These are phyloP conservation scores for Rotaria macrura DNA, from an alignment of 2,888 invertebrate species.

Conservation along the genomic window DNA sequence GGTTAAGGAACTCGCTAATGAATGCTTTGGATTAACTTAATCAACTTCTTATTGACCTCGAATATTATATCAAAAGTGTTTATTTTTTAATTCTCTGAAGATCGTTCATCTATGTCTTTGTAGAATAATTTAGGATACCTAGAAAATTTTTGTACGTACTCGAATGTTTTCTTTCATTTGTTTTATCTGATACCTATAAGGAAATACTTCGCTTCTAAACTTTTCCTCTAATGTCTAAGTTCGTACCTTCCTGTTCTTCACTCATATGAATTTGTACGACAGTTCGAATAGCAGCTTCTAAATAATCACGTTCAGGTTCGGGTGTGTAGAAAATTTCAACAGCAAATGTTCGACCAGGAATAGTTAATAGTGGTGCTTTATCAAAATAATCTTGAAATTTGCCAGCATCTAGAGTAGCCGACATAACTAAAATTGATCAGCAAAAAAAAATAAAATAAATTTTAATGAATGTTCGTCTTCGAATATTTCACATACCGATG, in stretches of 20 bases:
- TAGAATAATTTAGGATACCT: too few relatives aligned
- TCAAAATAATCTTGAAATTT: conserved; percentile 94
- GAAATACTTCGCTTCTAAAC: too few relatives aligned
- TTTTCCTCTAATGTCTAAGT: conserved; percentile 54
- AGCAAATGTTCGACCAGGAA: conserved; percentile 87
- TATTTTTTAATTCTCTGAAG: too few relatives aligned
- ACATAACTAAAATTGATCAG: conserved; percentile 64
- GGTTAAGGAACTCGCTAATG: too few relatives aligned
- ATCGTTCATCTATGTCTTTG: too few relatives aligned
- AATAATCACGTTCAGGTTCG: conserved; percentile 89
- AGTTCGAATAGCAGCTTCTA: conserved; percentile 94
- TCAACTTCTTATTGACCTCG: too few relatives aligned
- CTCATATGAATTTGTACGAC: conserved; percentile 89
- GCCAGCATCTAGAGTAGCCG: conserved; percentile 93
- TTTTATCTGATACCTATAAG: too few relatives aligned
- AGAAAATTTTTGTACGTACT: too few relatives aligned
- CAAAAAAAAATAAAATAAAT: neutral
- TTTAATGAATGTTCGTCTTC: neutral
- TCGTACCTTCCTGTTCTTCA: conserved; percentile 61
- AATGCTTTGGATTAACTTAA: too few relatives aligned
- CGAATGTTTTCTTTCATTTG: too few relatives aligned
- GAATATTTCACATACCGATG: conserved; percentile 52
- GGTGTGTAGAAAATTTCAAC: conserved; percentile 98
- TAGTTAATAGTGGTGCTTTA: conserved; percentile 92
- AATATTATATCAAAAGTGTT: too few relatives aligned